Percentiles rank a stretch among this genome's conserved stretches.
Evolutionary conservation across 64 coral and sea anemone species (phyloP).

Genomic region (Montipora efflorescens): DNA sequence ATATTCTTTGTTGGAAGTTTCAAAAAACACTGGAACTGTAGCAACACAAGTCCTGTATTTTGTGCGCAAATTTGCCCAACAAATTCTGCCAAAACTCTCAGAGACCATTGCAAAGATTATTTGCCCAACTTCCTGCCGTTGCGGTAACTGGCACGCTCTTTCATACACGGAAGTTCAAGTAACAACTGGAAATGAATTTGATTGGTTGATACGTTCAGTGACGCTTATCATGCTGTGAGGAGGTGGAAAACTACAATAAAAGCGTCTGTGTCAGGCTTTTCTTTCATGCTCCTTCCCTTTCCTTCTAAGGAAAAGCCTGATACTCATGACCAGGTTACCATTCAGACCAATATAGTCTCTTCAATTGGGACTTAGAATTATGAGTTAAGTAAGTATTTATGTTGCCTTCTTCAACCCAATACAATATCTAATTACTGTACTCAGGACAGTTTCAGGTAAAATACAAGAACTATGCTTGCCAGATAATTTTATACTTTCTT

Average conservation of each 20-base stretch:
- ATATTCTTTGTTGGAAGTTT: neutral
- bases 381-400: too few relatives aligned
- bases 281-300: neutral
- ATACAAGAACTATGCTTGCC: too few relatives aligned
- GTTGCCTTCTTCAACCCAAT: too few relatives aligned
- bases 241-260: neutral
- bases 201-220: too few relatives aligned
- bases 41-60: neutral
- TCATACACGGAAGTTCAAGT: neutral
- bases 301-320: neutral
- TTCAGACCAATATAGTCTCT: too few relatives aligned
- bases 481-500: too few relatives aligned
- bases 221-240: neutral
- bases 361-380: too few relatives aligned
- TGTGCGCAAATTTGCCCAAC: neutral
- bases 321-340: too few relatives aligned
- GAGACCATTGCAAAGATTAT: neutral
- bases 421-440: too few relatives aligned
- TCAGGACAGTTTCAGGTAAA: too few relatives aligned
- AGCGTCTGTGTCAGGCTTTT: neutral
- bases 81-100: neutral
- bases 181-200: too few relatives aligned
- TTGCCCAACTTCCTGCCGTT: neutral
- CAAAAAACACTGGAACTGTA: neutral
- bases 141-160: neutral